Percentiles rank a stretch among this genome's conserved stretches.
Evolutionary conservation across 2,888 invertebrate genomes (phyloP).

Genomic region (Pimpla rufipes): DNA sequence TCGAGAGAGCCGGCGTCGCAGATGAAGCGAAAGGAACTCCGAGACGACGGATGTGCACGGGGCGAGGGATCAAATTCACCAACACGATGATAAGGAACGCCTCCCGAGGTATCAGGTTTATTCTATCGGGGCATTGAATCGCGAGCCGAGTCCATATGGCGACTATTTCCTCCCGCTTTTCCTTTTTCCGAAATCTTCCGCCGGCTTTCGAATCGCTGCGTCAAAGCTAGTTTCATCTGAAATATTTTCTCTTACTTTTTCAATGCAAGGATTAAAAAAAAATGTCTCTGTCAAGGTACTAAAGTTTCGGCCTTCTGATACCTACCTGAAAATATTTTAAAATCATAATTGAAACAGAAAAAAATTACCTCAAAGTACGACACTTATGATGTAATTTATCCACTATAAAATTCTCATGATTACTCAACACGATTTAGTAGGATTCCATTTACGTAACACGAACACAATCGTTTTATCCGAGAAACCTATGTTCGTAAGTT

Average conservation of each 20-base stretch:
- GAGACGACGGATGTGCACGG: constrained; percentile 2
- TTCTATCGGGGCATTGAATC: not conserved
- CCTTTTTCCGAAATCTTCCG: constrained; percentile 1
- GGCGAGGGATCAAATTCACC: constrained; percentile 12
- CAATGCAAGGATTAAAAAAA: not conserved
- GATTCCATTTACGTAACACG: not conserved
- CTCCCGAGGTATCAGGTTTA: constrained; percentile 1
- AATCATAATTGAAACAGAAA: not conserved
- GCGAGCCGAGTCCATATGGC: not conserved
- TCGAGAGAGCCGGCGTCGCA: not conserved
- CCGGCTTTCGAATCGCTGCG: not conserved
- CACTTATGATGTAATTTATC: no score
- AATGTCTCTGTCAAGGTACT: not conserved
- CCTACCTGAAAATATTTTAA: not conserved
- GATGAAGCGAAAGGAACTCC: constrained; percentile 2
- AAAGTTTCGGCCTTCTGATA: not conserved
- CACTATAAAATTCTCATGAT: no score
- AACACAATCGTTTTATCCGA: not conserved
- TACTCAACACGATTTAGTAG: not conserved
- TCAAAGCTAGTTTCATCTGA: not conserved
- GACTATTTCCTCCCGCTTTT: constrained; percentile 2
- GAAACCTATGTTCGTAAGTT: not conserved
- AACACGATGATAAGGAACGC: not conserved
- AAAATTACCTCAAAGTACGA: not conserved
- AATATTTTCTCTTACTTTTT: not conserved